Evolutionary conservation across 2,113 vertebrate genomes (phyloP), one percentile per base, ranked within the genome.

Genomic region (Sturnus vulgaris): DNA sequence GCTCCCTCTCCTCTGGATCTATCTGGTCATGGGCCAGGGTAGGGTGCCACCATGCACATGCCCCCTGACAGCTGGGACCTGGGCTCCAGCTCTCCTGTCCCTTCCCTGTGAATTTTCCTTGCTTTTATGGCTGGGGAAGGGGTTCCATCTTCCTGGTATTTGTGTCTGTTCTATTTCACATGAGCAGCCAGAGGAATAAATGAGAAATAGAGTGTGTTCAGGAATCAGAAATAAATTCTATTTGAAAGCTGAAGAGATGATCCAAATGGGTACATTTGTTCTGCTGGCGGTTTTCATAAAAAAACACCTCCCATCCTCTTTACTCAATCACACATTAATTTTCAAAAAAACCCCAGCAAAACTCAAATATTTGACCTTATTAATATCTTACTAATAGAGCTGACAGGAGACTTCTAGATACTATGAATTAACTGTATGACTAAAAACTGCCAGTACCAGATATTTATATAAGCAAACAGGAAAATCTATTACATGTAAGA

Each of bases 151-250:
- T 89, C 31, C 52, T 20, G 17, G 16, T 57, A 37, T 82, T 77
- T 59, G 18, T 63, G 50, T 73, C 70, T 91, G 53, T 35, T 94
- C 56, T 81, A 86, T 82, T 90, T 77, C 68, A 64, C 16, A 15
- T 25, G 59, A 95, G 68, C 60, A 78, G 47, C 12, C 81, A 93
- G 39, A 93, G 46, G 64, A 91, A 79, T 72, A 92, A 82, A 86
- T 64, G 63, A 91, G 76, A 91, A 90, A 70, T n/a, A 39, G 15
- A 82, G 7, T 1, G 0, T 12, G 22, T 65, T 64, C 0, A 1
- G 57, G 63, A 79, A 91, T 63, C 71, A 82, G 66, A 82, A 90
- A 88, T 80, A 79, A 90, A 82, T 80, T 55, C 50, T 72, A 9
- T 80, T 80, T 55, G 81, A 92, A 95, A 92, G 75, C 14, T 0